phyloP scores from a whole-genome alignment of 1,140 invertebrate genomes.

The Brachionus plicatilis region DNA sequence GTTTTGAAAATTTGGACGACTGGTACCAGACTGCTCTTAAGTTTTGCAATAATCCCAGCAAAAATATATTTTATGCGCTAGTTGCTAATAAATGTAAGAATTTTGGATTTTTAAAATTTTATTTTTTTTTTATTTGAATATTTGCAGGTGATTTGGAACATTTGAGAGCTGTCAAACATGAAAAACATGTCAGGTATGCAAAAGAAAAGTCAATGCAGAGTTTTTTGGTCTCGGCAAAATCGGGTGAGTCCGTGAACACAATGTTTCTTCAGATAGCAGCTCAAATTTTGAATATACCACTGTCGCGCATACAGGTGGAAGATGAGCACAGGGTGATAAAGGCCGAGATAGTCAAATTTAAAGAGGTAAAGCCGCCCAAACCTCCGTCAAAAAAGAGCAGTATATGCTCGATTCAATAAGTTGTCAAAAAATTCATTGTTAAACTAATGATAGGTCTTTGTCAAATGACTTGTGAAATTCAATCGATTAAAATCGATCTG shows the following conservation, averaged over 20 bases:
- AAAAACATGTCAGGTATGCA: constrained; percentile 72
- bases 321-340: constrained; percentile 64
- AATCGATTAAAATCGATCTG: not conserved
- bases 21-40: constrained; percentile 68
- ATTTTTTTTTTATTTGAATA: not conserved
- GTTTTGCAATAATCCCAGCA: constrained; percentile 58
- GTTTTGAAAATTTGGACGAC: constrained; percentile 69
- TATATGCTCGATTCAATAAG: constrained; percentile 15
- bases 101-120: not conserved
- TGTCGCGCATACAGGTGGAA: constrained; percentile 65
- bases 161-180: constrained; percentile 69
- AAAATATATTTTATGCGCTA: constrained; percentile 65
- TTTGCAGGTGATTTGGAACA: constrained; percentile 72
- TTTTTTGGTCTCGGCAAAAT: constrained; percentile 76
- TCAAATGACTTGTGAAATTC: not conserved
- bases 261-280: constrained; percentile 65
- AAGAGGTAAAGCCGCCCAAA: not conserved
- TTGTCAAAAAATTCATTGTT: not conserved
- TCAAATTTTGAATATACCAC: constrained; percentile 63
- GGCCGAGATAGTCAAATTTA: constrained; percentile 59
- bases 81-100: constrained; percentile 76
- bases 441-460: not conserved
- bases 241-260: constrained; percentile 71
- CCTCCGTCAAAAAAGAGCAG: not conserved
- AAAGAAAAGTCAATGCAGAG: constrained; percentile 68